These are phyloP conservation scores for Nasonia giraulti DNA, from an alignment of 1,140 invertebrate species.

Conservation along the genomic window DNA sequence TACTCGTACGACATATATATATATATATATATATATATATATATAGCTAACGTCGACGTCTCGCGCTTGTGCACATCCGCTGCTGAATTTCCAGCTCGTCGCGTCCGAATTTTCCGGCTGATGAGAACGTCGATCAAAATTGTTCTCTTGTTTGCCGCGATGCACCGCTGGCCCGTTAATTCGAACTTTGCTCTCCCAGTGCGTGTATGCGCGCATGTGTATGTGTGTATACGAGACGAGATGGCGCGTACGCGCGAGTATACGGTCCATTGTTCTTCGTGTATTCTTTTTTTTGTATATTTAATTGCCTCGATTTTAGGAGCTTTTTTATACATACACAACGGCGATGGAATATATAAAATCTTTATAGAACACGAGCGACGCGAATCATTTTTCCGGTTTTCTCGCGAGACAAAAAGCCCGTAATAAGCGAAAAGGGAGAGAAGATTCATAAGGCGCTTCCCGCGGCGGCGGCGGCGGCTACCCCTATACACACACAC, in stretches of 20 bases:
- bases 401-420: background rate
- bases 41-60: background rate
- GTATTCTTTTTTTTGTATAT: no score
- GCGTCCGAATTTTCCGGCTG: slow-evolving; percentile 43
- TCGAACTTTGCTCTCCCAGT: background rate
- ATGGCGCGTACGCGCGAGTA: no score
- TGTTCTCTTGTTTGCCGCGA: slow-evolving; percentile 28
- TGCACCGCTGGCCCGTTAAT: background rate
- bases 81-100: slow-evolving; percentile 43
- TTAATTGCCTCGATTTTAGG: no score
- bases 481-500: background rate
- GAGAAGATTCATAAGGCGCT: background rate
- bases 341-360: no score
- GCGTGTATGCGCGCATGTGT: no score
- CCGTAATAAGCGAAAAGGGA: background rate
- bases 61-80: slow-evolving; percentile 13
- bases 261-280: no score
- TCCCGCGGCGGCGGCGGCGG: background rate
- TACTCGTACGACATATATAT: no score
- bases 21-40: no score
- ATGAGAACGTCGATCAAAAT: slow-evolving; percentile 47
- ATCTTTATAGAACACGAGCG: no score
- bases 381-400: no score
- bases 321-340: no score
- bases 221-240: no score